These are phyloP conservation scores for Parapristionchus giblindavisi DNA, from an alignment of 2,888 invertebrate species.

Conservation along the genomic window DNA sequence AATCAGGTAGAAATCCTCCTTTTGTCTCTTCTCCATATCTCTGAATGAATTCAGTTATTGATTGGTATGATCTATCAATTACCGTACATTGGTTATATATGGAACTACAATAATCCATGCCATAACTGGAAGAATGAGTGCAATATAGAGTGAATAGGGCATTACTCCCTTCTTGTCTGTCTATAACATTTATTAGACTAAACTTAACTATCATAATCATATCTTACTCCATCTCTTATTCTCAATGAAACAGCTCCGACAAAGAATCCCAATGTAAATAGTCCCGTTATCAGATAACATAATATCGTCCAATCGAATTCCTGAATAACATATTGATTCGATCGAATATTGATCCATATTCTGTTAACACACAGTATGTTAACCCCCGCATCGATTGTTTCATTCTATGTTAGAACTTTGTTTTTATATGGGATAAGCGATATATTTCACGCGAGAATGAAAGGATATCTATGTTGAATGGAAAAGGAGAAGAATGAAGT, in stretches of 20 bases:
- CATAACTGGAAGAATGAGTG: slow-evolving; percentile 62
- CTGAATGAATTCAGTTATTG: not conserved
- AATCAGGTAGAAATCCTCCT: slow-evolving; percentile 32
- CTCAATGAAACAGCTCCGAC: slow-evolving; percentile 40
- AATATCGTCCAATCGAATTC: too few relatives aligned
- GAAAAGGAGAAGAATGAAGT: too few relatives aligned
- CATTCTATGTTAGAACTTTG: too few relatives aligned
- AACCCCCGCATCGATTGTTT: too few relatives aligned
- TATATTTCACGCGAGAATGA: too few relatives aligned
- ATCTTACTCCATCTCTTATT: slow-evolving; percentile 48
- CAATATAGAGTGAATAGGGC: slow-evolving; percentile 60
- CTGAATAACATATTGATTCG: too few relatives aligned
- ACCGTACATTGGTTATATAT: slow-evolving; percentile 9
- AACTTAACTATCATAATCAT: not conserved
- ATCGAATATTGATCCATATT: too few relatives aligned
- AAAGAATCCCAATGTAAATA: slow-evolving; percentile 33
- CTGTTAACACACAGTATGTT: too few relatives aligned
- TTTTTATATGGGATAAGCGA: too few relatives aligned
- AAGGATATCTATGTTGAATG: too few relatives aligned
- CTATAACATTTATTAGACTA: slow-evolving; percentile 31
- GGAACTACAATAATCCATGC: slow-evolving; percentile 58
- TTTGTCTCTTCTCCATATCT: not conserved
- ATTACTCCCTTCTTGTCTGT: slow-evolving; percentile 47
- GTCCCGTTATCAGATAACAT: too few relatives aligned
- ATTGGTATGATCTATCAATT: not conserved